These are phyloP conservation scores for Zoroaster sp. DNA, from an alignment of 53 echinoderm and acorn worm species.

Conservation along the genomic window DNA sequence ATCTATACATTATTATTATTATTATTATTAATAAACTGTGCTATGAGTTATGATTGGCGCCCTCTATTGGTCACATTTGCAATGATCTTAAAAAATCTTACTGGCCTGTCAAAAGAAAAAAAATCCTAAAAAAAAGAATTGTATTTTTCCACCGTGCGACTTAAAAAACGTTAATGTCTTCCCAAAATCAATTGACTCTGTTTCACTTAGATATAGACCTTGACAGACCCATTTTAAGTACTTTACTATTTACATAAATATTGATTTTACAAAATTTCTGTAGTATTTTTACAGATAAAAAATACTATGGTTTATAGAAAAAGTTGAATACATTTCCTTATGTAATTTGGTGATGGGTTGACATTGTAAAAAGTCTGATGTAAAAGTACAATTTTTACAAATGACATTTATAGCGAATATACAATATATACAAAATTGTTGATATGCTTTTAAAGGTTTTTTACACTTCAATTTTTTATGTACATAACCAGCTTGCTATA, in stretches of 20 bases:
- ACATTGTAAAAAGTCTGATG: background rate
- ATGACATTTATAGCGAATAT: background rate
- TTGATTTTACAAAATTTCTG: background rate
- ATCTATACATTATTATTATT: background rate
- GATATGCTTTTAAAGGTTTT: background rate
- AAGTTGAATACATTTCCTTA: slow-evolving; percentile 16
- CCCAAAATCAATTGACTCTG: too few relatives aligned
- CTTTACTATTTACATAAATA: background rate
- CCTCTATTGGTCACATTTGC: background rate
- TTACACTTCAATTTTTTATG: too few relatives aligned
- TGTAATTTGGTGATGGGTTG: slow-evolving; percentile 24
- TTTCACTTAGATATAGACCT: too few relatives aligned
- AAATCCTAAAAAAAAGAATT: too few relatives aligned
- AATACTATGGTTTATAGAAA: background rate
- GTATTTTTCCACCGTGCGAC: too few relatives aligned
- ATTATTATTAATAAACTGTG: background rate
- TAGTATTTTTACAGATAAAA: background rate
- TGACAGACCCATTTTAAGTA: background rate
- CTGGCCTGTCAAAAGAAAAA: too few relatives aligned
- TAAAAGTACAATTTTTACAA: background rate
- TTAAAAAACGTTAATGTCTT: too few relatives aligned
- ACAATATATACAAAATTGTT: background rate
- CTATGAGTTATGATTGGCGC: background rate
- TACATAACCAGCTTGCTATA: background rate
- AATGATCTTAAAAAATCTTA: too few relatives aligned